These are phyloP conservation scores for Myiozetetes cayanensis DNA, from an alignment of 2,113 vertebrate genomes.

Conservation along the genomic window DNA sequence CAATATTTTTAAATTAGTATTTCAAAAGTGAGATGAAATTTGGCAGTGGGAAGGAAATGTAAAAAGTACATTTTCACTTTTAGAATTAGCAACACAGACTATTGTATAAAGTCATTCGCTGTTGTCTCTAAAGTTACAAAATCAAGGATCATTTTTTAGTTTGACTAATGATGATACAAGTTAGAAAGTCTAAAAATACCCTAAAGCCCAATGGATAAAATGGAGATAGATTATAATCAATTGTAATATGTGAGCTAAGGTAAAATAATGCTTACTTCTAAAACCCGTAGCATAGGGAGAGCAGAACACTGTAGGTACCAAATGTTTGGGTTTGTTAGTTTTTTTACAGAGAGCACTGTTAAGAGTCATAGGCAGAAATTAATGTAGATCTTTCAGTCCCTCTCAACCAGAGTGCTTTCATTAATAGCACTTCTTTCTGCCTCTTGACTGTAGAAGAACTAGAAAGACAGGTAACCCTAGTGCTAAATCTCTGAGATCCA, in stretches of 20 bases:
- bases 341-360: background rate
- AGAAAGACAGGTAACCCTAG: background rate
- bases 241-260: background rate
- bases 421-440: background rate
- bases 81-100: background rate
- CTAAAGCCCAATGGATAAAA: background rate
- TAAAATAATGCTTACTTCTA: background rate
- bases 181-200: background rate
- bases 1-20: background rate
- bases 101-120: background rate
- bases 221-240: background rate
- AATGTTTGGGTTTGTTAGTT: background rate
- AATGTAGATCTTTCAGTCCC: background rate
- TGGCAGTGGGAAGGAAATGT: background rate
- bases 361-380: background rate
- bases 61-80: background rate
- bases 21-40: background rate
- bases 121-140: background rate
- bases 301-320: fast-evolving
- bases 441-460: background rate
- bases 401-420: background rate
- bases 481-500: background rate
- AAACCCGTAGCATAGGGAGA: background rate
- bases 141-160: background rate
- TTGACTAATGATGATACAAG: background rate